phyloP scores from a whole-genome alignment of 2,113 vertebrate genomes.

The Cettia cetti region DNA sequence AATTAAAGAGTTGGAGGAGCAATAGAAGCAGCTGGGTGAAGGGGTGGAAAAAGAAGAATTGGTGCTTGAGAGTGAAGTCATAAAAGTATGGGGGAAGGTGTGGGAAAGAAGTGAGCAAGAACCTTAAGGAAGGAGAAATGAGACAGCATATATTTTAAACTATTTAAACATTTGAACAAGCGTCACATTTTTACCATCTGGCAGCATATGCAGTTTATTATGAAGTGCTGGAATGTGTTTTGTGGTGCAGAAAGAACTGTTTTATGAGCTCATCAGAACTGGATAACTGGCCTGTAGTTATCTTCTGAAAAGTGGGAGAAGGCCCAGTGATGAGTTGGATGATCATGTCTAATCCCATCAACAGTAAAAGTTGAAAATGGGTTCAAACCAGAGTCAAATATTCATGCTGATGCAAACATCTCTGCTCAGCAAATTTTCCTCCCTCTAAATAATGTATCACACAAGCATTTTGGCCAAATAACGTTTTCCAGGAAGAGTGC shows the following conservation, averaged over 20 bases:
- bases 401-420: not conserved
- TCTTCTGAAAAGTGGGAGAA: not conserved
- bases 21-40: slow-evolving; percentile 49
- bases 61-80: slow-evolving; percentile 8
- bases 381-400: not conserved
- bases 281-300: not conserved
- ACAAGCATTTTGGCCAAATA: not conserved
- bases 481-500: not conserved
- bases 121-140: slow-evolving; percentile 10
- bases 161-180: slow-evolving; percentile 8
- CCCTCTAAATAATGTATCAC: not conserved
- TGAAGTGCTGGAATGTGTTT: not conserved
- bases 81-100: slow-evolving; percentile 59
- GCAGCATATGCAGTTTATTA: slow-evolving; percentile 32
- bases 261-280: not conserved
- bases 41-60: slow-evolving; percentile 32
- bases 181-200: slow-evolving; percentile 53
- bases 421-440: not conserved
- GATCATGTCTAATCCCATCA: not conserved
- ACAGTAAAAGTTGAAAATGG: not conserved
- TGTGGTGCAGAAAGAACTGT: not conserved
- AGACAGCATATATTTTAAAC: slow-evolving; percentile 36
- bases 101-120: slow-evolving; percentile 60
- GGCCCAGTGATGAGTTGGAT: not conserved
- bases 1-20: slow-evolving; percentile 5